These are phyloP conservation scores for Corythornis vintsioides DNA, from an alignment of 2,113 vertebrate species.

Conservation along the genomic window DNA sequence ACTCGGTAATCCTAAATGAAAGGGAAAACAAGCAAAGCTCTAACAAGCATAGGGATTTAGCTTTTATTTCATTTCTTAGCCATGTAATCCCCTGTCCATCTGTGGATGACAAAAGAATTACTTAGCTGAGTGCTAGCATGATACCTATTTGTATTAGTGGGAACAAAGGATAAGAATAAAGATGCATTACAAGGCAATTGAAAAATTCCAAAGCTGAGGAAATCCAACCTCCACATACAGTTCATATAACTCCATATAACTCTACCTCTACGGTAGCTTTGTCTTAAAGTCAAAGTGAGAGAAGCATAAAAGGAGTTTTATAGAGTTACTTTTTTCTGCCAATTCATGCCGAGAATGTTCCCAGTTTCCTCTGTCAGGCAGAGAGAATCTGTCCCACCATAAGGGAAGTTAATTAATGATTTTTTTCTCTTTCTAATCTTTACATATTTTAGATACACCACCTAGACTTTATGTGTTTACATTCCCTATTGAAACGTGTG, in stretches of 20 bases:
- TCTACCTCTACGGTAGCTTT: neutral
- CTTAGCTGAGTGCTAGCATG: slow-evolving; percentile 15
- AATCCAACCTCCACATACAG: neutral
- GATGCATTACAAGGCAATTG: neutral
- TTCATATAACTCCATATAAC: neutral
- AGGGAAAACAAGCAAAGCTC: slow-evolving; percentile 42
- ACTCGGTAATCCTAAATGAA: slow-evolving; percentile 90
- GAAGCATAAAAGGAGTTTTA: neutral
- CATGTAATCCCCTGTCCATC: slow-evolving; percentile 43
- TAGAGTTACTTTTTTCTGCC: neutral
- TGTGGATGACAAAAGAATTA: slow-evolving; percentile 57
- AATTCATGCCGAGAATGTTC: accelerated
- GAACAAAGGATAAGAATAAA: neutral
- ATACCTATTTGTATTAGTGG: slow-evolving; percentile 37
- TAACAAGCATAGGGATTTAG: slow-evolving; percentile 27
- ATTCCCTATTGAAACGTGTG: neutral
- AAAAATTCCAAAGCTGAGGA: neutral
- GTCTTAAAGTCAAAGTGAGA: neutral
- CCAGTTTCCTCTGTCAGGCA: neutral
- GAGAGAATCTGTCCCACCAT: neutral
- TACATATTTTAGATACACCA: neutral
- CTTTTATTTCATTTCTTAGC: slow-evolving; percentile 58
- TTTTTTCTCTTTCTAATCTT: neutral
- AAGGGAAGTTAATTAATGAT: neutral
- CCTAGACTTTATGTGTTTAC: neutral